phyloP scores from a whole-genome alignment of 2,113 vertebrate species.

The Chaetodon trifascialis region DNA sequence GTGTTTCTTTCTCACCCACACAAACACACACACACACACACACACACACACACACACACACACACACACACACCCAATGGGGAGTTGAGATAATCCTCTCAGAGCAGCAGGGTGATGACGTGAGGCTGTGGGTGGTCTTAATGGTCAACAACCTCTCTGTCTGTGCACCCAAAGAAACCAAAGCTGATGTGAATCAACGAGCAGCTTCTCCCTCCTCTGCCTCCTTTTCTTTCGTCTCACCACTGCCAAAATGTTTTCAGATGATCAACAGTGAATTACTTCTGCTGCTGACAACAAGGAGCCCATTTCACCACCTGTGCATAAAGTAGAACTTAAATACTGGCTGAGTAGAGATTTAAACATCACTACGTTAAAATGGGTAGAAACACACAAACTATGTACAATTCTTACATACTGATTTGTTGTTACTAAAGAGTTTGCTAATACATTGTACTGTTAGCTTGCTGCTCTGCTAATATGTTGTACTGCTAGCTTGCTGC shows the following conservation, averaged over 20 bases:
- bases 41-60: conserved; percentile 21
- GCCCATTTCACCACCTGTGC: neutral
- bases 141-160: conserved; percentile 39
- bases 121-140: conserved; percentile 57
- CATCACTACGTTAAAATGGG: neutral
- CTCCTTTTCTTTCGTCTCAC: neutral
- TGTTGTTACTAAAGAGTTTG: no score
- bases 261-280: neutral
- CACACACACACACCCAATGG: conserved; percentile 36
- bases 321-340: no score
- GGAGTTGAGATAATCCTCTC: conserved; percentile 53
- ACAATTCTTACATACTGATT: no score
- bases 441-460: no score
- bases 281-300: neutral
- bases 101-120: conserved; percentile 49
- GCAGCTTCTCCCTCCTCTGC: neutral
- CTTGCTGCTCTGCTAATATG: no score
- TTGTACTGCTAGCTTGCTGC: neutral
- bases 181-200: conserved; percentile 25
- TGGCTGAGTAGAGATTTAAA: neutral
- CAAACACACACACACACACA: conserved; percentile 37
- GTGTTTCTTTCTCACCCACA: neutral
- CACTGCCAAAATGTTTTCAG: neutral
- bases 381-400: neutral
- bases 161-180: neutral